Percentiles rank a stretch among this genome's conserved stretches.
Conservation (phyloP, 2,797 vertebrate genomes). For the Sebastes oblongus region DNA sequence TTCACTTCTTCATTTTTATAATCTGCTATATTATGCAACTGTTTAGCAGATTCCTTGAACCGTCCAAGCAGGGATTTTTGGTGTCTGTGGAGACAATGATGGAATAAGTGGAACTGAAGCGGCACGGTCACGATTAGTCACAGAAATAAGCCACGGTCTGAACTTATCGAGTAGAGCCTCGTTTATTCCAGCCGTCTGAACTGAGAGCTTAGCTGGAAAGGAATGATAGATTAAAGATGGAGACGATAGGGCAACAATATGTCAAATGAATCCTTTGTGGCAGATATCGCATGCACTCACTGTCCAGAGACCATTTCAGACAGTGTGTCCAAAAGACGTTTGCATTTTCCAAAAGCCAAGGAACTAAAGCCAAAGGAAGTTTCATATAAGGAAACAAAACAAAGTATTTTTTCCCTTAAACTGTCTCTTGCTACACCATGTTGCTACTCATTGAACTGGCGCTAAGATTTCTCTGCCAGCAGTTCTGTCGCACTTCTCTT, state of each 20-base stretch:
- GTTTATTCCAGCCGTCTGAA: slow-evolving; percentile 25
- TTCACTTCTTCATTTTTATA: slow-evolving; percentile 33
- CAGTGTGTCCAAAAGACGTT: neutral
- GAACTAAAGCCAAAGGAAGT: neutral
- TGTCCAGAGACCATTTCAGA: neutral
- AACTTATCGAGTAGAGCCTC: slow-evolving; percentile 27
- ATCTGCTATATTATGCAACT: slow-evolving; percentile 49
- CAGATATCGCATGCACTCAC: neutral
- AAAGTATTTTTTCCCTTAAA: neutral
- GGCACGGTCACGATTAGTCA: slow-evolving; percentile 47
- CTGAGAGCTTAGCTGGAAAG: slow-evolving; percentile 11
- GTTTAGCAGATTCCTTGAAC: slow-evolving; percentile 23
- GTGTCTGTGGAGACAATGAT: slow-evolving; percentile 47
- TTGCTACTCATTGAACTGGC: neutral
- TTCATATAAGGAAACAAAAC: neutral
- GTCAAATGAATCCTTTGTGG: slow-evolving; percentile 19
- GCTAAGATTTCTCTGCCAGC: neutral
- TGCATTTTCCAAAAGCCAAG: neutral
- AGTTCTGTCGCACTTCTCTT: neutral
- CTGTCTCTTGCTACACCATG: neutral
- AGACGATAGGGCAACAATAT: slow-evolving; percentile 13
- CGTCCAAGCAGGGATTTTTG: slow-evolving; percentile 12
- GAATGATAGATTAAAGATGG: slow-evolving; percentile 28
- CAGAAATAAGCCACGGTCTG: slow-evolving; percentile 40
- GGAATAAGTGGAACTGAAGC: slow-evolving; percentile 47